Percentiles rank a stretch among this genome's conserved stretches.
These are phyloP conservation scores for Dryocosmus kuriphilus DNA, from an alignment of 2,888 invertebrate genomes.

Conservation along the genomic window DNA sequence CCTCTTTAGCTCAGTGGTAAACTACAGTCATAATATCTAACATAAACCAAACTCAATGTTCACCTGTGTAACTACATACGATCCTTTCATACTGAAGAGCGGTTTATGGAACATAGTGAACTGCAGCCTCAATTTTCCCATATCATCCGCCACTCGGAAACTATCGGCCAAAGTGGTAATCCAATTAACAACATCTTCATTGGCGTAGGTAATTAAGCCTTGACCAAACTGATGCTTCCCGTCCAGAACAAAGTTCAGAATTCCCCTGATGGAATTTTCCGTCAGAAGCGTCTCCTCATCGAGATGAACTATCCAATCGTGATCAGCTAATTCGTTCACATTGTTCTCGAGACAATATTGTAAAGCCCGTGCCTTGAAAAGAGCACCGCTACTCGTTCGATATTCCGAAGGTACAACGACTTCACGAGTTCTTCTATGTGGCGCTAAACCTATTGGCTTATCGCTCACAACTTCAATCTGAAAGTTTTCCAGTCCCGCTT, in stretches of 20 bases:
- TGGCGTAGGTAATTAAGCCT: constrained; percentile 96
- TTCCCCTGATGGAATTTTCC: constrained; percentile 92
- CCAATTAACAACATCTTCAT: constrained; percentile 98
- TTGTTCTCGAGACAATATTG: constrained; percentile 96
- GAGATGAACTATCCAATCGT: constrained; percentile 98
- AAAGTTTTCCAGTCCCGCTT: constrained; percentile 96
- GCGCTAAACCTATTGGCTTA: constrained; percentile 87
- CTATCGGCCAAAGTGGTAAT: constrained; percentile 97
- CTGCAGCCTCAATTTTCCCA: constrained; percentile 96
- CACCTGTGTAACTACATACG: constrained; percentile 97
- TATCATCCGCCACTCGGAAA: constrained; percentile 95
- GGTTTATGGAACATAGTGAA: constrained; percentile 96
- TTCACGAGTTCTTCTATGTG: constrained; percentile 90
- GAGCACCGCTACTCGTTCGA: constrained; percentile 92
- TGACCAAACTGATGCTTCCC: constrained; percentile 98
- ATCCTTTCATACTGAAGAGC: constrained; percentile 98
- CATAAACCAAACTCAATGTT: background rate
- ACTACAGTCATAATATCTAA: background rate
- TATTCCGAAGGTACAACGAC: constrained; percentile 93
- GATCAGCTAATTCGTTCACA: constrained; percentile 90
- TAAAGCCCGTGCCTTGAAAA: constrained; percentile 95
- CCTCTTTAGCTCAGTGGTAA: background rate
- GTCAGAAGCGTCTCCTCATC: constrained; percentile 98
- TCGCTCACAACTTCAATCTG: constrained; percentile 98
- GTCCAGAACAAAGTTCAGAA: constrained; percentile 95